Conservation (phyloP, 2,888 invertebrate species). For the Xiphydria camelus region DNA sequence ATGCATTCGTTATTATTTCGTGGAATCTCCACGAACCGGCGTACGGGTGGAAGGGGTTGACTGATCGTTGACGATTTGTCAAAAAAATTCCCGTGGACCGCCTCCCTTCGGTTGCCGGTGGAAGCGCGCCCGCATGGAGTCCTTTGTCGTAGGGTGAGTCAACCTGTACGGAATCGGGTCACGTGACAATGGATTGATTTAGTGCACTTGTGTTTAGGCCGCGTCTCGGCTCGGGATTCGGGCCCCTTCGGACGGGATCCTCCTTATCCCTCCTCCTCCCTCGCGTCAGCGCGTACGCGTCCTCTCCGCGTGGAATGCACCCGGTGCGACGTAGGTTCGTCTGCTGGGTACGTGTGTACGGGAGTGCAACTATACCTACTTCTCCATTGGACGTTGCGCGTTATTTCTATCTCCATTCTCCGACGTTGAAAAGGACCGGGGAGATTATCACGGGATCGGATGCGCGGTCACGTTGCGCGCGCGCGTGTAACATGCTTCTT, state of each 20-base stretch:
- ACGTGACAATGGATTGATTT: conserved; percentile 50
- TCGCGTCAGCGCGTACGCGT: conserved; percentile 2
- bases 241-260: background rate
- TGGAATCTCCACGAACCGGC: conserved; percentile 18
- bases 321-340: background rate
- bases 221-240: conserved; percentile 6
- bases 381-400: background rate
- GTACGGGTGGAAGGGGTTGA: conserved; percentile 21
- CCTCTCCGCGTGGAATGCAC: background rate
- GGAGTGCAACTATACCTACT: background rate
- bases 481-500: conserved; percentile 30
- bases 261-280: conserved; percentile 5
- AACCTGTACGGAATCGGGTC: conserved; percentile 46
- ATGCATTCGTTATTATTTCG: conserved; percentile 22
- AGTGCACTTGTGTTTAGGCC: conserved; percentile 37
- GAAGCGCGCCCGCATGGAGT: too few relatives aligned
- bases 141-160: conserved; percentile 46
- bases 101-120: too few relatives aligned
- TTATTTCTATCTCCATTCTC: background rate
- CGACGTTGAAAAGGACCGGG: conserved; percentile 18
- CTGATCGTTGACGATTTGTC: conserved; percentile 34
- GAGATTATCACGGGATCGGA: conserved; percentile 41
- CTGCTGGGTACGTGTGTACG: too few relatives aligned
- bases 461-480: conserved; percentile 45
- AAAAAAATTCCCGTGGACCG: conserved; percentile 26